Conservation (phyloP, 2,888 invertebrate genomes). For the Epinotia demarniana region DNA sequence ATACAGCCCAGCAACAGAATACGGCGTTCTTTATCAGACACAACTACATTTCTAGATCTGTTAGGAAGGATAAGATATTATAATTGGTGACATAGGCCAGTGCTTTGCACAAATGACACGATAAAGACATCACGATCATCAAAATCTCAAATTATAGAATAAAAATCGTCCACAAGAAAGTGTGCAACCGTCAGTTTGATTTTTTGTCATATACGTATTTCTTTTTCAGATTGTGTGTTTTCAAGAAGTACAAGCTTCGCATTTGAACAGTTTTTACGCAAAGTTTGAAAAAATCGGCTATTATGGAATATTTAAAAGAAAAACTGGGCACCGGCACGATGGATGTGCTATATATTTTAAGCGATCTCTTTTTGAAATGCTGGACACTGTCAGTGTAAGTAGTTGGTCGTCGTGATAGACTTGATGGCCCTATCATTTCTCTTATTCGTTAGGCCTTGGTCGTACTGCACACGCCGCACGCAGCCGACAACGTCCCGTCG, state of each 20-base stretch:
- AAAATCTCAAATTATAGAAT: background rate
- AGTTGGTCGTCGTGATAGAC: background rate
- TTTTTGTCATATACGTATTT: constrained; percentile 3
- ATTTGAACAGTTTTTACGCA: constrained; percentile 86
- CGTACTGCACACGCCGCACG: no score
- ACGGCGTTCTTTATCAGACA: background rate
- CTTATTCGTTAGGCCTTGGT: no score
- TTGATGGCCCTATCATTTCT: background rate
- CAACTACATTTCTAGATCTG: background rate
- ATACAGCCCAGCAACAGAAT: background rate
- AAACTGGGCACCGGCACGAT: constrained; percentile 92
- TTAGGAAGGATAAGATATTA: background rate
- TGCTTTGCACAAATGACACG: background rate
- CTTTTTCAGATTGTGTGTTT: constrained; percentile 90
- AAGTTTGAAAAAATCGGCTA: constrained; percentile 87
- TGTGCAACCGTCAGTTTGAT: background rate
- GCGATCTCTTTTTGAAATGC: constrained; percentile 86
- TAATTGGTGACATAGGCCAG: background rate
- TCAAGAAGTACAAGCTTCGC: constrained; percentile 95
- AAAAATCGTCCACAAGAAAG: background rate
- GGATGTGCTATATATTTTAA: constrained; percentile 96
- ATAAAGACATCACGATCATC: no score
- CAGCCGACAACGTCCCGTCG: no score
- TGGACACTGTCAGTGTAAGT: constrained; percentile 89
- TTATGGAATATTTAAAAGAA: constrained; percentile 90